These are phyloP conservation scores for Agonopterix arenella DNA, from an alignment of 2,888 invertebrate species.

Conservation along the genomic window DNA sequence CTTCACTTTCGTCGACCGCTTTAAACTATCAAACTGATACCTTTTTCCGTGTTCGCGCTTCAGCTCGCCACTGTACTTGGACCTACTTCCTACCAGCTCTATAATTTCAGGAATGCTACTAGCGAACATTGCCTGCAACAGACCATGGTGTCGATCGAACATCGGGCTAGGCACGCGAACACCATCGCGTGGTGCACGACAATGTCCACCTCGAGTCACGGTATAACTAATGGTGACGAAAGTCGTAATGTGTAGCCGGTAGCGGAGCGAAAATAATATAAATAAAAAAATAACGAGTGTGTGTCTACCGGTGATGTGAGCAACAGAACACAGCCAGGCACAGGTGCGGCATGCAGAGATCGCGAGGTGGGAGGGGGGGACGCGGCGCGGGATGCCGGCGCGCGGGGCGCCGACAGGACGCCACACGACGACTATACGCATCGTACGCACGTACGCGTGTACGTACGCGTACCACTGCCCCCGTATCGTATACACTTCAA, in stretches of 20 bases:
- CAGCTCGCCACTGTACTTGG: constrained; percentile 99
- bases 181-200: constrained; percentile 75
- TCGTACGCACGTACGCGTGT: constrained; percentile 23
- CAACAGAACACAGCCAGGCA: constrained; percentile 77
- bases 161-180: constrained; percentile 55
- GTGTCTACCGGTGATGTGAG: constrained; percentile 75
- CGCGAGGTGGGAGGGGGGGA: constrained; percentile 68
- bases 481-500: constrained; percentile 24
- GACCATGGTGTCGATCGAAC: constrained; percentile 76
- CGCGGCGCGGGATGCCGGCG: constrained; percentile 44
- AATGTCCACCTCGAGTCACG: constrained; percentile 69
- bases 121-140: constrained; percentile 99
- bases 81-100: constrained; percentile 99
- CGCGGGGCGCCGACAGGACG: constrained; percentile 17
- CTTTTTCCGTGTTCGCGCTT: constrained; percentile 99
- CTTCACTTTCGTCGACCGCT: constrained; percentile 61
- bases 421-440: constrained; percentile 18
- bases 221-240: constrained; percentile 63
- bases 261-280: constrained; percentile 66
- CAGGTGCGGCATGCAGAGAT: constrained; percentile 68
- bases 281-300: constrained; percentile 44
- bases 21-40: constrained; percentile 81
- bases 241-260: constrained; percentile 64
- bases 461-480: constrained; percentile 41
- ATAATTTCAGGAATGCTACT: constrained; percentile 99